Base-by-base conservation (phyloP, 2,888 invertebrate genomes). In the Pasiphila rectangulata region DNA sequence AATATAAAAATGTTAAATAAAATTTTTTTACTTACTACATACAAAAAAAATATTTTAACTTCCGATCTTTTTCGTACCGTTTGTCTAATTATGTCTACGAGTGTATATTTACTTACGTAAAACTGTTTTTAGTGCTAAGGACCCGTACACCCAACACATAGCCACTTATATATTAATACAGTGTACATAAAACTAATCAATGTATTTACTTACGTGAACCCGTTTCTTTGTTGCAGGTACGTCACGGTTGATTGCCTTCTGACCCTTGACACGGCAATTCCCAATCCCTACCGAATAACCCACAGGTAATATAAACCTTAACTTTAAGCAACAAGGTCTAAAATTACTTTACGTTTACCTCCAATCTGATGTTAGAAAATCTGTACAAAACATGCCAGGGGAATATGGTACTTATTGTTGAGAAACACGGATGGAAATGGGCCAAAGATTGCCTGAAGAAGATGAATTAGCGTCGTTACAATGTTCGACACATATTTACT, bases 401-500 rank as follows among this genome's bases (percentile, higher is more conserved):
- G 17, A 53, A n/a, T 36, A 24, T 17, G 25, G 45, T 16, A 43
- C 24, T 35, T 39, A 39, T 5, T 0, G 0, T n/a, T 3, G 10
- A n/a, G 20, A 1, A n/a, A 23, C 30, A 55, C 2, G 46, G 51
- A 19, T 20, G 30, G 9, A 23, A 45, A 44, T 36, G 20, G 30
- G 29, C 24, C 23, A 46, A 38, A 43, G 29, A 20, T 20, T n/a
- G 20, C 6, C 23, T 43, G 46, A 55, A 41, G 39, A 51, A 55
- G 52, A 57, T 53, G 48, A 53, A 55, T 57, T 52, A 51, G 52
- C 46, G 43, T 53, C 49, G 49, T 42, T 57, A 53, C 57, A 48
- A 47, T 55, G 49, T 57, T 57, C 53, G 57, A 55, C 53, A 53
- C 52, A 53, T 57, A 54, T 55, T 51, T 51, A 44, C 47, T 40